These are phyloP conservation scores for Thermophis baileyi DNA, from an alignment of 2,113 vertebrate genomes.

Conservation along the genomic window DNA sequence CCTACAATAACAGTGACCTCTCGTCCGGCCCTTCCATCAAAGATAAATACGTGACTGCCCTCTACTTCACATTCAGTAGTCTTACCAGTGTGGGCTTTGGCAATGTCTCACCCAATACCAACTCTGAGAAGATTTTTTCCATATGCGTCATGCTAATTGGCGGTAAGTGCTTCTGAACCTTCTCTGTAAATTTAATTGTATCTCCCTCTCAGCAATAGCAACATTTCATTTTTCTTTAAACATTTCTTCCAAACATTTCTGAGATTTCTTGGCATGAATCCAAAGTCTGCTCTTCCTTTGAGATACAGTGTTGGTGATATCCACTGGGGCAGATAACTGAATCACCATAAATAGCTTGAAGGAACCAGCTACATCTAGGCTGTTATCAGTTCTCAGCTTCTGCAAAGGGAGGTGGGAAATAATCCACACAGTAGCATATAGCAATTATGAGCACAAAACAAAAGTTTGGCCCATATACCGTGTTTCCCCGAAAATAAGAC, in stretches of 20 bases:
- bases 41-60: conserved; percentile 96
- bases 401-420: neutral
- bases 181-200: neutral
- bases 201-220: neutral
- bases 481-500: too few relatives aligned
- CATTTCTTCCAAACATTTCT: neutral
- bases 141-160: conserved; percentile 99
- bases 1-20: conserved; percentile 84
- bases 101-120: conserved; percentile 97
- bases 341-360: neutral
- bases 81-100: conserved; percentile 98
- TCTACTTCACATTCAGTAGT: conserved; percentile 99
- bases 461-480: neutral
- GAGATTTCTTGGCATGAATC: neutral
- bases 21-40: conserved; percentile 89
- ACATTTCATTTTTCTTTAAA: neutral
- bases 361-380: neutral
- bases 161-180: conserved; percentile 78
- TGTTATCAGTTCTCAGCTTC: neutral
- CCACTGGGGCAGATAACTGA: neutral
- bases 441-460: neutral
- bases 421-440: neutral
- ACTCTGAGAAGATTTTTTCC: conserved; percentile 99
- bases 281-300: neutral
- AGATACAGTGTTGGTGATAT: neutral